phyloP scores from a whole-genome alignment of 2,113 vertebrate genomes.

The Amphiprion percula region DNA sequence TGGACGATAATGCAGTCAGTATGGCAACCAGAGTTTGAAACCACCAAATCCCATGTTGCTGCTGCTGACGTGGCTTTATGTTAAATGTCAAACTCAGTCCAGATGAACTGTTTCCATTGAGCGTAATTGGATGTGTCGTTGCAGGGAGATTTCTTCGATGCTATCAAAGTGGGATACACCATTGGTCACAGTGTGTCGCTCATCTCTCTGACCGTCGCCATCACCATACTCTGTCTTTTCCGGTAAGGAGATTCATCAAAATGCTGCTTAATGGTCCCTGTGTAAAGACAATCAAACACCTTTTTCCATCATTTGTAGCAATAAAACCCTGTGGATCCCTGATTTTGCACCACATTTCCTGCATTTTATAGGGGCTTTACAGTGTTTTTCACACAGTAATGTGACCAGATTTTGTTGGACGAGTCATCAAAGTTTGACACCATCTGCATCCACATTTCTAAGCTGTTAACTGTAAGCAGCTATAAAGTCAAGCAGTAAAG shows the following conservation, averaged over 20 bases:
- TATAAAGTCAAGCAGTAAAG: slow-evolving; percentile 60
- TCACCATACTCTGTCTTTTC: slow-evolving; percentile 86
- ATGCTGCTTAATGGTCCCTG: slow-evolving; percentile 14
- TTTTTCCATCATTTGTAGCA: slow-evolving; percentile 34
- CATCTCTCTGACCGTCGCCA: slow-evolving; percentile 88
- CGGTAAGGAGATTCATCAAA: slow-evolving; percentile 60
- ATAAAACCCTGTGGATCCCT: slow-evolving; percentile 15
- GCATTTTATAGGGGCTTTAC: slow-evolving; percentile 56
- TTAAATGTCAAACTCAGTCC: background rate
- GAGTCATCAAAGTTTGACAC: slow-evolving; percentile 26
- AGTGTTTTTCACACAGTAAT: slow-evolving; percentile 47
- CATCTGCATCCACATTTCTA: slow-evolving; percentile 25
- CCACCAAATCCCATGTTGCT: background rate
- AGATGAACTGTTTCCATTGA: slow-evolving; percentile 7
- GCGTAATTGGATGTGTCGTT: slow-evolving; percentile 19
- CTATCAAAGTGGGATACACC: slow-evolving; percentile 94
- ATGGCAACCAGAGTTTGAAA: slow-evolving; percentile 31
- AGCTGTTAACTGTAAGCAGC: background rate
- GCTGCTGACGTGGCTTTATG: background rate
- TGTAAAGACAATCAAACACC: slow-evolving; percentile 32
- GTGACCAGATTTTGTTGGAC: slow-evolving; percentile 12
- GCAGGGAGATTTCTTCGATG: slow-evolving; percentile 85
- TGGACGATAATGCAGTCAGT: slow-evolving; percentile 82
- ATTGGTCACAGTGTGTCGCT: slow-evolving; percentile 93
- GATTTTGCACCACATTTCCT: slow-evolving; percentile 23